These are phyloP conservation scores for Volucella inanis DNA, from an alignment of 2,888 invertebrate genomes.

Conservation along the genomic window DNA sequence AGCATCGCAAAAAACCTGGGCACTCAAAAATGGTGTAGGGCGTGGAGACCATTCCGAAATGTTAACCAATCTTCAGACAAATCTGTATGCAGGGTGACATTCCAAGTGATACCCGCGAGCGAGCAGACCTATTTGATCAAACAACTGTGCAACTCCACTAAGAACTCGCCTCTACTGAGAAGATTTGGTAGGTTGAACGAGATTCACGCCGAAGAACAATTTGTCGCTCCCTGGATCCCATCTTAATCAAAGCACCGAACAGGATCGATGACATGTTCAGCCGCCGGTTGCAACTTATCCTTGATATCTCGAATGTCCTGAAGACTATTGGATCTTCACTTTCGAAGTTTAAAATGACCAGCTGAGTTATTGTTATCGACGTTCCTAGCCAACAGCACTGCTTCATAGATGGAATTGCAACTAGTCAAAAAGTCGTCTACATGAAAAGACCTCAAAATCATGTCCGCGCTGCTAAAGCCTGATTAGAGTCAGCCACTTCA, in stretches of 20 bases:
- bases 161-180: neutral
- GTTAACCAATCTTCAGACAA: neutral
- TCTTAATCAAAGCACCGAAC: slow-evolving; percentile 9
- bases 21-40: neutral
- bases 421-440: too few species aligned
- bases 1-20: neutral
- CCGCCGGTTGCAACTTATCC: neutral
- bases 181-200: neutral
- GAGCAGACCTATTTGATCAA: slow-evolving; percentile 20
- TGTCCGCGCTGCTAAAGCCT: too few species aligned
- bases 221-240: slow-evolving; percentile 23
- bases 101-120: slow-evolving; percentile 33
- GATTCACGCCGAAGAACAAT: slow-evolving; percentile 7
- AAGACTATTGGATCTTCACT: neutral
- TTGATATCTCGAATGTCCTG: neutral
- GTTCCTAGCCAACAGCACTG: too few species aligned
- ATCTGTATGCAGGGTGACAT: slow-evolving; percentile 12
- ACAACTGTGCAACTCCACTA: slow-evolving; percentile 7
- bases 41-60: slow-evolving; percentile 14
- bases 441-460: too few species aligned
- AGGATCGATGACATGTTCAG: neutral
- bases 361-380: too few species aligned
- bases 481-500: too few species aligned
- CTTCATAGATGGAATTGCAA: too few species aligned
- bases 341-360: too few species aligned